A percentile compares a stretch with the other conserved stretches of the same genome.
These are phyloP conservation scores for Psephotus haematonotus DNA, from an alignment of 2,113 vertebrate species.

Conservation along the genomic window DNA sequence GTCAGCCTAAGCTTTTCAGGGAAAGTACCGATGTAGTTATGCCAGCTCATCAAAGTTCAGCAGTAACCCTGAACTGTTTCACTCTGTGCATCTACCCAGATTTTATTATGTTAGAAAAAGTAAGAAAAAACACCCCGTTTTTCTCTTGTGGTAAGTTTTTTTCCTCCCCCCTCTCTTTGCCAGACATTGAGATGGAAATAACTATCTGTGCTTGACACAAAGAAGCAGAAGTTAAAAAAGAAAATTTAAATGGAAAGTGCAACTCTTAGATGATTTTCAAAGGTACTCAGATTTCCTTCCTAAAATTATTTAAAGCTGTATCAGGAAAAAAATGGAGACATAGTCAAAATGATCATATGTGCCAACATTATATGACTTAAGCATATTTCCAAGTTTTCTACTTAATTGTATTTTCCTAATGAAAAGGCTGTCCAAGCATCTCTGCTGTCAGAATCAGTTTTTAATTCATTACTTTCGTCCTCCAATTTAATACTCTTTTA, in stretches of 20 bases:
- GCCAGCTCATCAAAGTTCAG: not conserved
- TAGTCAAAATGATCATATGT: not conserved
- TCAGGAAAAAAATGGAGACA: not conserved
- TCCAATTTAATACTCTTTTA: not conserved
- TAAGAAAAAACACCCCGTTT: not conserved
- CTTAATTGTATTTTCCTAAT: not conserved
- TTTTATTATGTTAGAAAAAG: not conserved
- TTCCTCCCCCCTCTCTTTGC: not conserved
- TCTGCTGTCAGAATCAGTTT: constrained; percentile 11
- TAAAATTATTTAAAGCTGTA: not conserved
- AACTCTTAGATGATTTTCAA: not conserved
- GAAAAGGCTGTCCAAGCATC: not conserved
- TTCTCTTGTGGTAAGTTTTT: not conserved
- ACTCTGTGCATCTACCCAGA: not conserved
- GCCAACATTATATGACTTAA: not conserved
- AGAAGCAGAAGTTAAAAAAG: not conserved
- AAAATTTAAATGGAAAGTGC: constrained; percentile 6
- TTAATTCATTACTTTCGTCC: not conserved
- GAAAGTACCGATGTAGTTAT: not conserved
- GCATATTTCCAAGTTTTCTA: not conserved
- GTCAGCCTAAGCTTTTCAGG: not conserved
- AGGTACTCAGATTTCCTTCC: not conserved
- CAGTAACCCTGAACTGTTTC: not conserved
- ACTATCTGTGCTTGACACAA: not conserved
- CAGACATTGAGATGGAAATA: constrained; percentile 25